Evolutionary conservation across 2,888 invertebrate species (phyloP), one percentile per base, ranked within the genome.

Genomic region (Euplagia quadripunctaria): DNA sequence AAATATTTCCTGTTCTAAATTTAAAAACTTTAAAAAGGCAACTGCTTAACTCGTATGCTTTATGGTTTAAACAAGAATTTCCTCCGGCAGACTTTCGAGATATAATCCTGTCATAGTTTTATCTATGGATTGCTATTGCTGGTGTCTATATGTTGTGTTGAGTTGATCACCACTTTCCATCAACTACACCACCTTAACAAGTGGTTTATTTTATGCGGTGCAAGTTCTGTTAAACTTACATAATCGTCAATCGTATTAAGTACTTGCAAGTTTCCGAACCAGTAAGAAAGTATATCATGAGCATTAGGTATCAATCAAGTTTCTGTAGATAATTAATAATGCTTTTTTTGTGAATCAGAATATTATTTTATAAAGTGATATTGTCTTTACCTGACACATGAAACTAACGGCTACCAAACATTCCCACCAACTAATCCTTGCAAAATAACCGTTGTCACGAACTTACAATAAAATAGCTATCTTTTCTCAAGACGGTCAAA

Each of bases 361-460:
- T 8, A 43, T 6, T 58, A 58, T 58, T 58, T 20, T 58, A 20
- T 31, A 68, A 42, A 42, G 1, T 3, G 0, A 43, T 17, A 69
- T 69, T 69, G 58, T 61, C 31, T 51, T 63, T 63, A 63, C 41
- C 42, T 63, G 69, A 63, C 61, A 70, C 31, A 63, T 63, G 52
- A 64, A 58, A 68, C 41, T 73, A 76, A 80, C 79, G 76, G 51
- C 71, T 67, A 68, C 31, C 72, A 52, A 77, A 75, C 72, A 71
- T 82, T 84, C 83, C 85, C 88, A 85, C 85, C 86, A 86, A 84
- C 72, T 88, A 92, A 93, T 92, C 92, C 89, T 85, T 81, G 80
- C 87, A 63, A 86, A 88, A 82, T 85, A 85, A 85, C 89, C 81
- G 86, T 85, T 85, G 87, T 89, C 93, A 93, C 92, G 93, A 85